Base-by-base conservation (phyloP, 1,140 invertebrate genomes). In the Polypedilum pembai region DNA sequence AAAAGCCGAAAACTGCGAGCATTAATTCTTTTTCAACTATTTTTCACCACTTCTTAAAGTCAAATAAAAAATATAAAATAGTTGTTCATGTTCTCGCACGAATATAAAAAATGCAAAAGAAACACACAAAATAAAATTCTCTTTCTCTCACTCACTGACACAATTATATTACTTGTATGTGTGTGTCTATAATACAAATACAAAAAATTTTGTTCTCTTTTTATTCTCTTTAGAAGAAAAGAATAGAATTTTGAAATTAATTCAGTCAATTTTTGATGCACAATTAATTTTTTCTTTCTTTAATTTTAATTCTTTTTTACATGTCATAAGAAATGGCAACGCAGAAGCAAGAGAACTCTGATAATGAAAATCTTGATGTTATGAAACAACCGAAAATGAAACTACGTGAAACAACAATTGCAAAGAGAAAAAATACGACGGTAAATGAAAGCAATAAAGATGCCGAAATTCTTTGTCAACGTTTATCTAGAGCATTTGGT, bases 21-120 rank as follows among this genome's bases (percentile, higher is more conserved):
- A 8, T 69, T 69, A 3, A 0, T 18, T 69, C 65, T 69, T 12
- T 56, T 56, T 18, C 18, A 69, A 69, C 65, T 69, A 69, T 69
- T 69, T 69, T 69, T 18, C 65, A 69, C 20, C 65, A 69, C n/a
- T 69, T 69, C 65, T 69, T 69, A n/a, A 18, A 69, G 20, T 69
- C 17, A 69, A 69, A 69, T 69, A 69, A 69, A 21, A 69, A 69
- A 66, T 66, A 66, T 66, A 66, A 17, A 69, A 20, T 69, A 20
- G 17, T 69, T 69, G 17, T 18, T 69, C 20, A 69, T 69, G 65
- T 69, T 69, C 65, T 69, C 65, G 65, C 65, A 69, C 17, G 8
- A 21, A 69, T n/a, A 66, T n/a, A 66, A 66, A 66, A 20, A 69
- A 69, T 69, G 65, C 65, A 69, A 69, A 69, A 69, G 65, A 69